Evolutionary conservation across 37 sponge, comb jelly and placozoan genomes (phyloP), one percentile per base, ranked within the genome.

Genomic region (Cliona cf. orientalis): DNA sequence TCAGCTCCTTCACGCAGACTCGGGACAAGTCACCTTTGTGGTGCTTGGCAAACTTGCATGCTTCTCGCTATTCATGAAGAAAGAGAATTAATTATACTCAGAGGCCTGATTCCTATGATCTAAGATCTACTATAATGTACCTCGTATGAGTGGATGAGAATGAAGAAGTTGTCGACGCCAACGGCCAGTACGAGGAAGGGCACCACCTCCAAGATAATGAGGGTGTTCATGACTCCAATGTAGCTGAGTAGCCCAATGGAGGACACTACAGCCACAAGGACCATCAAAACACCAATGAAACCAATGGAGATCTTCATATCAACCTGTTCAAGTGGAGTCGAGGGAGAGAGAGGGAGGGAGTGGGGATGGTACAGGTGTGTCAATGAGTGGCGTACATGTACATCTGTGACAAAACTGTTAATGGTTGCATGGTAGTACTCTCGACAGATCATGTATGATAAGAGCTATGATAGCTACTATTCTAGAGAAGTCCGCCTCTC

Each of bases 121-220:
- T n/a, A n/a, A n/a, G n/a, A n/a, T n/a, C n/a, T n/a, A n/a, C n/a
- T n/a, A n/a, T n/a, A n/a, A n/a, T n/a, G n/a, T 32, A 92, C 90
- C 90, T 97, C 93, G 36, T 90, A 90, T 12, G 98, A 86, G 46
- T 97, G 98, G 23, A 95, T 93, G 41, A 97, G 58, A 64, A 97
- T 97, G 75, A 95, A 97, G 60, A 97, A 84, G 71, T 97, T 97
- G 83, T 97, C 98, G 21, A 95, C 95, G n/a, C 98, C 98, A 0
- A 97, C 98, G 11, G 98, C 98, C 61, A 97, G 80, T 42, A 94
- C 95, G 12, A 97, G 91, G 84, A 97, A 97, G 25, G 98, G 98
- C 0, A 97, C 87, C 46, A 97, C 98, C 76, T 97, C 95, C 39
- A 97, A 59, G 77, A 95, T 84, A 57, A 97, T 97, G 78, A 97